A percentile compares a stretch with the other conserved stretches of the same genome.
phyloP scores from a whole-genome alignment of 2,113 vertebrate genomes.

The Mesitornis unicolor region DNA sequence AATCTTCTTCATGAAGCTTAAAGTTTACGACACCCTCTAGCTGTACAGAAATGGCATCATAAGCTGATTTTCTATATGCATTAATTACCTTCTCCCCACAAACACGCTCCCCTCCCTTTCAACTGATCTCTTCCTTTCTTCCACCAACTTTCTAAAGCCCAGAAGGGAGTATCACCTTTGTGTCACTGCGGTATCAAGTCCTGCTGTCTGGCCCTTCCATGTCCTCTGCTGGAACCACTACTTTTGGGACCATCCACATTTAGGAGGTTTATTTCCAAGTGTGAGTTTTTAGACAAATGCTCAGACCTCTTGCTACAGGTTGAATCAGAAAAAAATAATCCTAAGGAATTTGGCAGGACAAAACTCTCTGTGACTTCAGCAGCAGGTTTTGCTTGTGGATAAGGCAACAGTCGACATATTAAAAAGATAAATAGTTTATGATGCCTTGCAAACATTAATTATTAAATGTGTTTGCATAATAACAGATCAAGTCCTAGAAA shows the following conservation, averaged over 20 bases:
- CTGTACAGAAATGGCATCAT: background rate
- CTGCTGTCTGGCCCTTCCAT: background rate
- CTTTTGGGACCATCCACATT: background rate
- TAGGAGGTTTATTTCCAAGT: background rate
- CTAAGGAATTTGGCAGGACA: background rate
- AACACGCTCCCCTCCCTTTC: rapidly evolving
- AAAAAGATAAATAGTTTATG: background rate
- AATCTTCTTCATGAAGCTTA: background rate
- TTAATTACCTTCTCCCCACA: background rate
- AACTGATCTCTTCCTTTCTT: background rate
- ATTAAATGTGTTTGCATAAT: background rate
- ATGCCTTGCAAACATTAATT: background rate
- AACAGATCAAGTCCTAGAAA: background rate
- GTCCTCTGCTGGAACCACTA: background rate
- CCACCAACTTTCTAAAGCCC: background rate
- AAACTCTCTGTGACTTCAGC: background rate
- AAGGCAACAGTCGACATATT: background rate
- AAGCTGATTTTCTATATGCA: background rate
- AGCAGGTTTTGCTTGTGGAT: background rate
- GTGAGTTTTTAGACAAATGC: background rate
- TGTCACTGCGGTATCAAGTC: background rate
- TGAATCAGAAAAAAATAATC: background rate
- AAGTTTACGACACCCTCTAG: background rate
- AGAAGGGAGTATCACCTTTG: background rate
- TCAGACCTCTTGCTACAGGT: background rate